Percentiles rank a stretch among this genome's conserved stretches.
phyloP scores from a whole-genome alignment of 2,113 vertebrate species.

The Cardinalis cardinalis region DNA sequence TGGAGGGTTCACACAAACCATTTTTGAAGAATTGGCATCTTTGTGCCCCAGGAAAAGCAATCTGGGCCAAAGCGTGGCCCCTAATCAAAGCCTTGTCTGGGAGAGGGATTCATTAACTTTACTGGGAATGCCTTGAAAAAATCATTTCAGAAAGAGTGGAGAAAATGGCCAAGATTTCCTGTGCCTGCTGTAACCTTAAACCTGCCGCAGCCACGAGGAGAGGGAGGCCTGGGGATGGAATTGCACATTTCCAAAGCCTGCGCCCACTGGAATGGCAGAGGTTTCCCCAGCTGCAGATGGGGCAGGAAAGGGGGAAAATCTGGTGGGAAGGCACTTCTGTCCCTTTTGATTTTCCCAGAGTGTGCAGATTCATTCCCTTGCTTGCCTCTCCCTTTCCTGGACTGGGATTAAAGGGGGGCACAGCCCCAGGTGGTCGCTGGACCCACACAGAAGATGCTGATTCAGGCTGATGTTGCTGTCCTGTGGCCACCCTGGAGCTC shows the following conservation, averaged over 20 bases:
- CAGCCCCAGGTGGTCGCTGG: not conserved
- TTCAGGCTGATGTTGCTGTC: not conserved
- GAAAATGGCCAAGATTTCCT: constrained; percentile 53
- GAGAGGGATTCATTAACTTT: constrained; percentile 44
- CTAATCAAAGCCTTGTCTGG: constrained; percentile 6
- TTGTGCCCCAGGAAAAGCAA: constrained; percentile 16
- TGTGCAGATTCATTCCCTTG: not conserved
- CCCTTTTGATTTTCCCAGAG: constrained; percentile 6
- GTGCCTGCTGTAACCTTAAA: constrained; percentile 63
- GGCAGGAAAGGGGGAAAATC: not conserved
- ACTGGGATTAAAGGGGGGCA: not conserved
- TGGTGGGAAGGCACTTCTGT: constrained; percentile 1
- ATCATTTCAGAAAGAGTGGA: constrained; percentile 39
- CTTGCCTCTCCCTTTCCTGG: not conserved
- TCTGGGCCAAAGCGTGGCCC: not conserved
- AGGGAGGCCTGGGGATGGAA: constrained; percentile 61
- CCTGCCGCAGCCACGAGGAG: constrained; percentile 49
- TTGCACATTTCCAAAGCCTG: constrained; percentile 43
- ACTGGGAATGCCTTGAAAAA: constrained; percentile 19
- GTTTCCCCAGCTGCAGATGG: constrained; percentile 42
- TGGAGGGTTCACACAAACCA: not conserved
- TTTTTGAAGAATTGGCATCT: constrained; percentile 30
- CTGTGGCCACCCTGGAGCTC: not conserved
- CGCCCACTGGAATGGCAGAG: not conserved
- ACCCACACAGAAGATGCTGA: not conserved